These are phyloP conservation scores for Hipparchia semele DNA, from an alignment of 2,888 invertebrate genomes.

Conservation along the genomic window DNA sequence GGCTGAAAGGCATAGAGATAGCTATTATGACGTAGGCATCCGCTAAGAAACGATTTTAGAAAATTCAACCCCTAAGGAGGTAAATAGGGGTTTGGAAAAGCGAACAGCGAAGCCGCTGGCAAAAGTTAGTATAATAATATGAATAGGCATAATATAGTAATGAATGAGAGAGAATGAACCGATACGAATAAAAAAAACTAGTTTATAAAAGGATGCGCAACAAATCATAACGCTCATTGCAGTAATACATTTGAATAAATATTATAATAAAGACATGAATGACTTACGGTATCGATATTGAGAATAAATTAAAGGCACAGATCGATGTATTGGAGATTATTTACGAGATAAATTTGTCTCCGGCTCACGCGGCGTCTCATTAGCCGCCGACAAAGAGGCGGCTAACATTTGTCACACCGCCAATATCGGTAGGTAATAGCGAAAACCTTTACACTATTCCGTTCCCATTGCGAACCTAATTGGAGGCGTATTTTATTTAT, in stretches of 20 bases:
- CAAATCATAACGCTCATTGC: slow-evolving; percentile 36
- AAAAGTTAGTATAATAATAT: neutral
- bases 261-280: slow-evolving; percentile 68
- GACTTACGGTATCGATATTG: slow-evolving; percentile 72
- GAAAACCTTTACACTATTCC: slow-evolving; percentile 46
- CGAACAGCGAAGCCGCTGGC: too few relatives aligned
- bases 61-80: too few relatives aligned
- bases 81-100: neutral
- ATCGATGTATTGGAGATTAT: slow-evolving; percentile 73
- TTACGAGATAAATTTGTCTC: slow-evolving; percentile 79
- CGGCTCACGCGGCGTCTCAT: slow-evolving; percentile 68
- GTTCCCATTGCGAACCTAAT: slow-evolving; percentile 25
- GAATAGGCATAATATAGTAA: slow-evolving; percentile 3
- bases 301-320: slow-evolving; percentile 72
- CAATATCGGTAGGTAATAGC: slow-evolving; percentile 76
- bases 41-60: too few relatives aligned
- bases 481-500: neutral
- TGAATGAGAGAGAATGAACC: neutral
- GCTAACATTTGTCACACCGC: slow-evolving; percentile 70
- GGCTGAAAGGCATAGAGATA: too few relatives aligned
- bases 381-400: slow-evolving; percentile 75
- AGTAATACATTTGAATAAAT: slow-evolving; percentile 50
- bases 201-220: slow-evolving; percentile 21
- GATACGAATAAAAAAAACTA: slow-evolving; percentile 4
- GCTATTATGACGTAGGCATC: too few relatives aligned